Evolutionary conservation across 2,113 vertebrate genomes (phyloP).

Genomic region (Nasalis larvatus): DNA sequence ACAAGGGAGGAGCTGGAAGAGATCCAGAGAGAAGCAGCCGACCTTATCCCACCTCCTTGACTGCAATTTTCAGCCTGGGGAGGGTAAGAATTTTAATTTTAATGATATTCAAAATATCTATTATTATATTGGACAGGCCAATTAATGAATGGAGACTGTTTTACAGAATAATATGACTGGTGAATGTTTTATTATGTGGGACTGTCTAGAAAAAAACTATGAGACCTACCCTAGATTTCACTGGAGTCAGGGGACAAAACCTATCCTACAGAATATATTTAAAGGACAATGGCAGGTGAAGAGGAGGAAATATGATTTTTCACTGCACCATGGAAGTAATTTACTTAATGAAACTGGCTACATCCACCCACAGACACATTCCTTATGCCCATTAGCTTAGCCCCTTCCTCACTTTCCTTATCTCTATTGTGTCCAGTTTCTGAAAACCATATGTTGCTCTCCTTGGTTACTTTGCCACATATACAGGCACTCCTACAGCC

Average conservation of each 20-base stretch:
- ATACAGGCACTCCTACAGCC: accelerated
- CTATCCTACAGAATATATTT: accelerated
- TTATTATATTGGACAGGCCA: neutral
- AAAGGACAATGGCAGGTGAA: neutral
- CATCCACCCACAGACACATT: neutral
- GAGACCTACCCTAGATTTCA: neutral
- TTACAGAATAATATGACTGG: neutral
- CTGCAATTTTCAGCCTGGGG: neutral
- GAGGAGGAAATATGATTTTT: neutral
- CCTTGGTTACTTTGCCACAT: neutral
- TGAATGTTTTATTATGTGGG: neutral
- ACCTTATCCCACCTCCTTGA: neutral
- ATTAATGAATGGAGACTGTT: neutral
- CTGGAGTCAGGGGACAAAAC: neutral
- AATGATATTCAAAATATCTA: neutral
- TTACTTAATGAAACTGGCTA: neutral
- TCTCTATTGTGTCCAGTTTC: neutral
- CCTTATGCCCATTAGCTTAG: neutral
- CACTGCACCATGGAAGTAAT: neutral
- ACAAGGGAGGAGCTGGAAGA: neutral
- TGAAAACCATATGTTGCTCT: neutral
- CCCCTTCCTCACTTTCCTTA: neutral
- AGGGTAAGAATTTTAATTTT: neutral
- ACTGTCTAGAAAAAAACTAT: neutral
- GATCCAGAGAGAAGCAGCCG: neutral